phyloP scores from a whole-genome alignment of 2,888 invertebrate genomes.

The Sphaerophoria rueppellii region DNA sequence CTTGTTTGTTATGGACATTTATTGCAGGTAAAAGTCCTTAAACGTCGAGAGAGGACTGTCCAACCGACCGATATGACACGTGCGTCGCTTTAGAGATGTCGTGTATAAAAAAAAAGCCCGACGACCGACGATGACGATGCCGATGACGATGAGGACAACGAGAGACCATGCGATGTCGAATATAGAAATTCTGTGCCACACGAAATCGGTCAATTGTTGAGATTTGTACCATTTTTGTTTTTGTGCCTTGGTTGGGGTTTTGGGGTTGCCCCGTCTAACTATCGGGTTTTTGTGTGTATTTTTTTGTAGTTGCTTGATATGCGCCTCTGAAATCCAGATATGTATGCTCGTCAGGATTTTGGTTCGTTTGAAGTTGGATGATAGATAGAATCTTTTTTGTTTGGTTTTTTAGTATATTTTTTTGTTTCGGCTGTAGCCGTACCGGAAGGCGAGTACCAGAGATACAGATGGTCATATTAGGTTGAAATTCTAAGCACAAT shows the following conservation, averaged over 20 bases:
- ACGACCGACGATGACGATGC: not conserved
- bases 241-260: not conserved
- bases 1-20: slow-evolving; percentile 22
- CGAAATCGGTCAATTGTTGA: slow-evolving; percentile 36
- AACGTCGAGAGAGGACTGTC: not conserved
- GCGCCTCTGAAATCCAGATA: not conserved
- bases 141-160: not conserved
- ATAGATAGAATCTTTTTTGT: slow-evolving; percentile 15
- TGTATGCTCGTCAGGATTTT: slow-evolving; percentile 43
- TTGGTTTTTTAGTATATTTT: slow-evolving; percentile 6
- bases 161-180: not conserved
- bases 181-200: slow-evolving; percentile 28
- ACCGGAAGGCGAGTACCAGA: slow-evolving; percentile 15
- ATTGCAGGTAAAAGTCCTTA: slow-evolving; percentile 45
- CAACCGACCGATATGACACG: slow-evolving; percentile 8
- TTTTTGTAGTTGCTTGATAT: not conserved
- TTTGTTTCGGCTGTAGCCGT: slow-evolving; percentile 1
- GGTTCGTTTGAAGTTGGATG: slow-evolving; percentile 19
- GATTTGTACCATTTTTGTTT: slow-evolving; percentile 1
- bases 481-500: slow-evolving; percentile 37
- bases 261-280: slow-evolving; percentile 37
- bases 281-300: not conserved
- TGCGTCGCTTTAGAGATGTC: not conserved
- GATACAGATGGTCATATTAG: slow-evolving; percentile 25
- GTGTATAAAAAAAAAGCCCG: not conserved